Percentiles rank a stretch among this genome's conserved stretches.
Evolutionary conservation across 2,888 invertebrate species (phyloP).

Genomic region (Philonicus albiceps): DNA sequence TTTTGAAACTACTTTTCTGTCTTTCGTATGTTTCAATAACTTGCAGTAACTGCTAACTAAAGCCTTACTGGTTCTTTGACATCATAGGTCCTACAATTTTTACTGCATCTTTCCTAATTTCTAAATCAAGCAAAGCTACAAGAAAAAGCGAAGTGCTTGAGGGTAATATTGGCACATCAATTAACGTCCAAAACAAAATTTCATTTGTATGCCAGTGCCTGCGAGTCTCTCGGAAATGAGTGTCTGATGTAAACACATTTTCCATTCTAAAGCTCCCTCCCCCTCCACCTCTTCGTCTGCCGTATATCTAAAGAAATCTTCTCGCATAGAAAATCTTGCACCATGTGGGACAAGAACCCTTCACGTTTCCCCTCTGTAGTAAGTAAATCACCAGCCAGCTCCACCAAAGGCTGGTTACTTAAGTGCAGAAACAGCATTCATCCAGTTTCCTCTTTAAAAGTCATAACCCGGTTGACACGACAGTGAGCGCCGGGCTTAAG

Average conservation of each 20-base stretch:
- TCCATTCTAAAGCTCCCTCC: neutral
- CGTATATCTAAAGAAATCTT: neutral
- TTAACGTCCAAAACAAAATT: neutral
- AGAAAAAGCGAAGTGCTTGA: neutral
- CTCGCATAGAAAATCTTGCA: slow-evolving; percentile 4
- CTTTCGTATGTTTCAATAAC: too few relatives aligned
- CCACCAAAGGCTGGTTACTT: neutral
- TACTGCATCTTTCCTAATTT: neutral
- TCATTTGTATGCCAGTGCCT: neutral
- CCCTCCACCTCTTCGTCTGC: neutral
- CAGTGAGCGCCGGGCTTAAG: neutral
- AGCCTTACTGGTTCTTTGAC: neutral
- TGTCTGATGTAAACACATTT: neutral
- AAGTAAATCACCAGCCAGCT: neutral
- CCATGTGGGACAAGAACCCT: slow-evolving; percentile 1
- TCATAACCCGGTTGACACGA: neutral
- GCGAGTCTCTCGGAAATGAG: neutral
- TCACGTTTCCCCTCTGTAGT: neutral
- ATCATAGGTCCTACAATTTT: neutral
- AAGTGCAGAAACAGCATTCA: neutral
- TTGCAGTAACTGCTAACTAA: too few relatives aligned
- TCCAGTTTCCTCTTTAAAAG: neutral
- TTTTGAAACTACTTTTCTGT: too few relatives aligned
- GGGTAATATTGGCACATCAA: neutral
- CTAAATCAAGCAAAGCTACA: neutral